These are phyloP conservation scores for Hydrotaea diabolus DNA, from an alignment of 2,888 invertebrate genomes.

Conservation along the genomic window DNA sequence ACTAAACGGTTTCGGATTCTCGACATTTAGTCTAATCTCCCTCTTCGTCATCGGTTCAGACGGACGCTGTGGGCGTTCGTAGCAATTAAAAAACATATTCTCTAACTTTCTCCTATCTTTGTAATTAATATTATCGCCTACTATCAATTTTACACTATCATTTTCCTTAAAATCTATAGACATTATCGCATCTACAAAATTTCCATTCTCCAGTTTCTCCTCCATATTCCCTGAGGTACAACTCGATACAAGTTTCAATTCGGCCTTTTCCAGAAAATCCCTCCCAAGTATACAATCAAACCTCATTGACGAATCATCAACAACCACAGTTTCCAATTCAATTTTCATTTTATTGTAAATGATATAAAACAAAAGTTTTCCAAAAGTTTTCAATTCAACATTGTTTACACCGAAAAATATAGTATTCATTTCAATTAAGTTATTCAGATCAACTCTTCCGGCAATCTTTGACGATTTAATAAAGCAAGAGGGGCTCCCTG, in stretches of 20 bases:
- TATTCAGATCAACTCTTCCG: background rate
- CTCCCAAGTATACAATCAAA: conserved; percentile 38
- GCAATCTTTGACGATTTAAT: background rate
- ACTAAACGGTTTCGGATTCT: conserved; percentile 36
- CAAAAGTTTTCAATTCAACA: conserved; percentile 30
- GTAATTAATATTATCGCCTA: background rate
- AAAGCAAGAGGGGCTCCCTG: conserved; percentile 43
- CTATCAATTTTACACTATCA: background rate
- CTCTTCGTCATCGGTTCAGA: background rate
- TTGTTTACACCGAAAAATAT: conserved; percentile 41
- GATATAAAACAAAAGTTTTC: conserved; percentile 25
- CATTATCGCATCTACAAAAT: conserved; percentile 26
- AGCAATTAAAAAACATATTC: conserved; percentile 32
- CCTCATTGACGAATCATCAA: conserved; percentile 31
- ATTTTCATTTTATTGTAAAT: conserved; percentile 21
- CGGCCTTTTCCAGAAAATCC: conserved; percentile 36
- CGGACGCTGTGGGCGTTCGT: conserved; percentile 33
- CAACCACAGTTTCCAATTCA: conserved; percentile 38
- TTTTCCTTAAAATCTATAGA: conserved; percentile 1
- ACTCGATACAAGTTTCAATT: background rate
- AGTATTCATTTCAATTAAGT: background rate
- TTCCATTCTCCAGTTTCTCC: background rate
- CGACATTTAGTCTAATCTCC: conserved; percentile 41
- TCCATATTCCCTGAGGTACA: background rate
- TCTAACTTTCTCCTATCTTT: background rate